Conservation (phyloP, 2,113 vertebrate species). For the Sphyrna mokarran region DNA sequence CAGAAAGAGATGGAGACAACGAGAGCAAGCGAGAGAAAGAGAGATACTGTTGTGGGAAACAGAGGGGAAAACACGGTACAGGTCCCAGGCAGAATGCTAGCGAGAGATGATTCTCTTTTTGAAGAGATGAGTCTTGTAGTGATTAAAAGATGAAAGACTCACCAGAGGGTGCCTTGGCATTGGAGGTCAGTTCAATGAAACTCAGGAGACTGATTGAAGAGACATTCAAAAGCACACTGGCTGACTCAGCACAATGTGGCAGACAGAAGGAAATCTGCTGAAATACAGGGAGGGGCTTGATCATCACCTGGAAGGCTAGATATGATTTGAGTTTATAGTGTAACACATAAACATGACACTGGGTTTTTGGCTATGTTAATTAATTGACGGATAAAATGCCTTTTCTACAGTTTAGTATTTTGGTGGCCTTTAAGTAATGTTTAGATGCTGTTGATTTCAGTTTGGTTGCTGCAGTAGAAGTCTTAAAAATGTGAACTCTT, state of each 20-base stretch:
- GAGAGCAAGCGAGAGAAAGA: background rate
- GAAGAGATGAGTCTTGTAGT: background rate
- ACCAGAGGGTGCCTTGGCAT: background rate
- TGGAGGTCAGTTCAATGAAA: background rate
- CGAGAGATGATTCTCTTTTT: background rate
- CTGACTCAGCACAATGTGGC: background rate
- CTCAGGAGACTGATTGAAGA: background rate
- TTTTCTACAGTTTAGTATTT: too few relatives aligned
- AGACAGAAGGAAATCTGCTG: background rate
- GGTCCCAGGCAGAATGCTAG: background rate
- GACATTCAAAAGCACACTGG: background rate
- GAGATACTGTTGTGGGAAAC: background rate
- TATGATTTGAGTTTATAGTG: background rate
- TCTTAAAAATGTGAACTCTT: too few relatives aligned
- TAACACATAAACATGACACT: background rate
- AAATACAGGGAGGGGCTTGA: background rate
- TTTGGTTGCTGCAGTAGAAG: too few relatives aligned
- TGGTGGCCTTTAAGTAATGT: too few relatives aligned
- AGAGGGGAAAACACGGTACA: background rate
- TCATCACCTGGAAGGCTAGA: background rate
- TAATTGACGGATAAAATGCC: background rate
- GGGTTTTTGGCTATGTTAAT: background rate
- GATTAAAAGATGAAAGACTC: background rate
- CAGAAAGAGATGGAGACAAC: background rate
- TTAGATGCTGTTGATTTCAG: too few relatives aligned